phyloP scores from a whole-genome alignment of 2,888 invertebrate species.

The Eilema caniola region DNA sequence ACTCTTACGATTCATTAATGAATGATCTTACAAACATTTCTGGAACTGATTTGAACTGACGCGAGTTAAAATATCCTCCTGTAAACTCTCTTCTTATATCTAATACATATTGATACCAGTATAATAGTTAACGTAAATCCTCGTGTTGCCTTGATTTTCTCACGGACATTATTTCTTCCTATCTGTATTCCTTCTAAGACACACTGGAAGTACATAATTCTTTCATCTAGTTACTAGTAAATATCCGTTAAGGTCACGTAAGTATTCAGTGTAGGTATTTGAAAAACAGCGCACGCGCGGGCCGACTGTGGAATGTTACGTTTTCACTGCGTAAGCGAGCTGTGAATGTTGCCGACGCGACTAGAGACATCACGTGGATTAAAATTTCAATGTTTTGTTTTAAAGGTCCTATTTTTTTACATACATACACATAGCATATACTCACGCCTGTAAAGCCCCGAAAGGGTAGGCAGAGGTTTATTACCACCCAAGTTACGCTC shows the following conservation, averaged over 20 bases:
- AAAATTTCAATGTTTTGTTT: neutral
- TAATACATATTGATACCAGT: no score
- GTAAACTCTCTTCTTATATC: no score
- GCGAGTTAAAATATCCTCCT: no score
- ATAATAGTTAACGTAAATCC: neutral
- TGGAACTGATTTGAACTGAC: no score
- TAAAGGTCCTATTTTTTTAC: neutral
- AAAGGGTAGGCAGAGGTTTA: no score
- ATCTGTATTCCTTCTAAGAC: neutral
- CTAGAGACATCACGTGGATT: constrained; percentile 22
- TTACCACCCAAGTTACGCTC: no score
- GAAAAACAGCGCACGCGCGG: constrained; percentile 69
- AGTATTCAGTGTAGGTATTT: constrained; percentile 66
- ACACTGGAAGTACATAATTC: constrained; percentile 25
- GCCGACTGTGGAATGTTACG: constrained; percentile 67
- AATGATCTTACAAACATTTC: no score
- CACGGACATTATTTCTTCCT: neutral
- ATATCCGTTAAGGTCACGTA: constrained; percentile 66
- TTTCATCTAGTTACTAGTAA: constrained; percentile 41
- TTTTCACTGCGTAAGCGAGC: constrained; percentile 65
- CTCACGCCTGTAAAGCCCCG: no score
- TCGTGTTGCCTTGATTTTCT: neutral
- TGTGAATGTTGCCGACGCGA: constrained; percentile 35
- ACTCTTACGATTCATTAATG: no score
- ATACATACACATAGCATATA: no score